These are phyloP conservation scores for Galeruca laticollis DNA, from an alignment of 2,888 invertebrate species.

Conservation along the genomic window DNA sequence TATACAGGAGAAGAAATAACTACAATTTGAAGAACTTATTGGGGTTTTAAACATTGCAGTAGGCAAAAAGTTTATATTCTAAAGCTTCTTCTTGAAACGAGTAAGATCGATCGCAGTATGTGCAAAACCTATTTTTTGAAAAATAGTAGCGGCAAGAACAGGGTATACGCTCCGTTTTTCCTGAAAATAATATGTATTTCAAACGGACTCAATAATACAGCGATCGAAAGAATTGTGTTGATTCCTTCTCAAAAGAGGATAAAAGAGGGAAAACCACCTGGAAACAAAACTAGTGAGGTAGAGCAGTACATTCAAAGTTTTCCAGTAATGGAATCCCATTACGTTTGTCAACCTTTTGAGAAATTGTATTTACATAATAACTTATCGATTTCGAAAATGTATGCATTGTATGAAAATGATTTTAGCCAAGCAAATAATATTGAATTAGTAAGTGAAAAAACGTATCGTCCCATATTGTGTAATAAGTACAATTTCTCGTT, in stretches of 20 bases:
- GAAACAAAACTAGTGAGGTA: conserved; percentile 24
- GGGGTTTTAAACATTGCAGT: not conserved
- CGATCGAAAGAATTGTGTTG: conserved; percentile 7
- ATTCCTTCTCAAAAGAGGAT: conserved; percentile 14
- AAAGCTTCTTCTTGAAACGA: not conserved
- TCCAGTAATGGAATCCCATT: conserved; percentile 16
- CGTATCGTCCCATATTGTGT: not conserved
- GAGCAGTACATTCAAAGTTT: conserved; percentile 22
- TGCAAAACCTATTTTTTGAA: conserved; percentile 12
- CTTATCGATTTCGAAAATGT: conserved; percentile 16
- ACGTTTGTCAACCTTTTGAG: conserved; percentile 12
- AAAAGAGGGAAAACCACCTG: conserved; percentile 20
- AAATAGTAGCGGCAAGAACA: not conserved
- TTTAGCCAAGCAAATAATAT: not conserved
- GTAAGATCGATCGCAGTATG: not conserved
- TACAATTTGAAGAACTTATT: conserved; percentile 3
- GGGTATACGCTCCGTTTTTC: conserved; percentile 2
- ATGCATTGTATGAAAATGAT: not conserved
- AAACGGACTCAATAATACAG: not conserved
- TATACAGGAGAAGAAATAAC: not conserved
- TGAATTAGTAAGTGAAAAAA: not conserved
- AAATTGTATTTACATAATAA: conserved; percentile 14
- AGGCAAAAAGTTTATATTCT: conserved; percentile 5
- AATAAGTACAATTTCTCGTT: too few relatives aligned
- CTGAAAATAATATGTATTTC: not conserved